Evolutionary conservation across 2,113 vertebrate species (phyloP), one percentile per base, ranked within the genome.

Genomic region (Eudyptes chrysolophus): DNA sequence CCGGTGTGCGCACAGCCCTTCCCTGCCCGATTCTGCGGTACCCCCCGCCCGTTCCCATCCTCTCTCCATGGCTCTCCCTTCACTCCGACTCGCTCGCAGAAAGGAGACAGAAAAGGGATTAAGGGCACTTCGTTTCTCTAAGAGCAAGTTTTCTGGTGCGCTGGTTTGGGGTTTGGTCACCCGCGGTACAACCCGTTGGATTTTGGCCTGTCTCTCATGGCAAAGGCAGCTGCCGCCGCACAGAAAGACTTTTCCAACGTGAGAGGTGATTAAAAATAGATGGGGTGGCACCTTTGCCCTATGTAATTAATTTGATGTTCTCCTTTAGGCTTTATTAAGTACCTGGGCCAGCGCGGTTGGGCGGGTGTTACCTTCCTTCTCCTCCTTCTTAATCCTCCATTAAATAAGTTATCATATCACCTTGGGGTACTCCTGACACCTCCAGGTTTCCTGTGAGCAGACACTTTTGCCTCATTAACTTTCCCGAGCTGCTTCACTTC

Each of bases 151-250:
- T 65, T 15, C 62, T 8, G 18, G 7, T 11, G 26, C 1, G 5
- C 13, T 18, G 61, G 3, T 54, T 46, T 34, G 69, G 57, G 44
- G 6, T 60, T 81, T 60, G 74, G 10, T 14, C 58, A 10, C 30
- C n/a, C 8, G 1, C 8, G 18, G 69, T 13, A 18, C 32, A 26
- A n/a, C 14, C 57, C 2, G 0, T 4, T 46, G 84, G 84, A 17
- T 51, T 55, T 46, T 13, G n/a, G 8, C 20, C 19, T 11, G 0
- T 52, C 40, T 71, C 42, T 32, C 40, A 2, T 0, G 0, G 7
- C n/a, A 11, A 52, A 17, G n/a, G 38, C 64, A 19, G 54, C 65
- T 34, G 51, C 51, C 44, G 89, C 2, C 0, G 2, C 7, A 4
- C 6, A 1, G 9, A 11, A 10, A 66, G 54, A 13, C 30, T 52